Base-by-base conservation (phyloP, 2,113 vertebrate genomes). In the Mustela lutreola region DNA sequence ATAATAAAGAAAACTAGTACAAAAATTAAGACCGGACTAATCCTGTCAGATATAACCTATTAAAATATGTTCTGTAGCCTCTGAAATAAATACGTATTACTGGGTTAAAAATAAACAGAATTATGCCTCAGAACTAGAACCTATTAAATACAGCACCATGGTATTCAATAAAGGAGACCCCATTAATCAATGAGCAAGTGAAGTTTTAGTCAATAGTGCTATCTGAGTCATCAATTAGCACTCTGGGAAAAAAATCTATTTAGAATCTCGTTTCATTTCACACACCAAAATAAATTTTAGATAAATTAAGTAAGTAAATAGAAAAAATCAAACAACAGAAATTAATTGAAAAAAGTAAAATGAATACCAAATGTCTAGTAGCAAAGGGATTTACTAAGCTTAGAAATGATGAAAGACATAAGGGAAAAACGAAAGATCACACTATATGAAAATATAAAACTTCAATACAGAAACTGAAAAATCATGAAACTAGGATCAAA, bases 311-410 rank as follows among this genome's bases (percentile, higher is more conserved):
- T 97, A 76, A 86, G 12, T 45, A 86, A 86, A 89, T 16, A 42
- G 36, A 7, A 65, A 97, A 93, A 92, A 84, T 81, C 36, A 96
- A 81, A 76, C 36, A 96, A 78, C 7, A 63, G 65, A 92, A 93
- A 92, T 80, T 45, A 76, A 33, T 56, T 28, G 26, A n/a, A 21
- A 50, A 67, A 78, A 80, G 70, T 36, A 63, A 93, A 65, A 22
- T 85, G 22, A 91, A 19, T 63, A 73, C 88, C 60, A 62, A 84
- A 45, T 75, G 3, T 92, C 39, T 80, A 71, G 50, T 81, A 11
- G 10, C 16, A 82, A 94, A 85, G 83, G 5, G 1, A 60, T 56
- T 96, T 70, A 70, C 50, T 93, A 80, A 82, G 28, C 12, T 95
- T 67, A 45, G 31, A 81, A 92, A 75, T 39, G 24, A 82, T 71